These are phyloP conservation scores for Chrysolina haemoptera DNA, from an alignment of 2,888 invertebrate genomes.

Conservation along the genomic window DNA sequence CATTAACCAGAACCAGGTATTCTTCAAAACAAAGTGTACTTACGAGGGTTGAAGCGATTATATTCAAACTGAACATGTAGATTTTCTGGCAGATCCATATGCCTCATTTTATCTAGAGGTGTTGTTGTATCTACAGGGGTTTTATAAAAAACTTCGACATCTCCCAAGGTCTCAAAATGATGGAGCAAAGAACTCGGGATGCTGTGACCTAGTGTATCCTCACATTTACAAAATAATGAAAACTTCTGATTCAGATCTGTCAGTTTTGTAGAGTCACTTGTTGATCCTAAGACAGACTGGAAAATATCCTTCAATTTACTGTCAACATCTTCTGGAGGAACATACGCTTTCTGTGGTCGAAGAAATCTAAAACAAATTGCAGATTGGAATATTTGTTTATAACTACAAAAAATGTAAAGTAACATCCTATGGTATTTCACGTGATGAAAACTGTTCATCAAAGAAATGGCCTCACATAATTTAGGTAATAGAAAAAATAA, in stretches of 20 bases:
- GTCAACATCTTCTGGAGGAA: constrained; percentile 78
- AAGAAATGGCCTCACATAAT: too few relatives aligned
- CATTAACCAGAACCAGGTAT: too few relatives aligned
- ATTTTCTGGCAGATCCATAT: constrained; percentile 87
- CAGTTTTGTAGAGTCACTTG: constrained; percentile 63
- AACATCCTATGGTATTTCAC: too few relatives aligned
- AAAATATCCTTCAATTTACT: constrained; percentile 77
- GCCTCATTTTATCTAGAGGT: constrained; percentile 82
- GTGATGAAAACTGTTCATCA: too few relatives aligned
- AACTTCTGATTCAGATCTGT: constrained; percentile 76
- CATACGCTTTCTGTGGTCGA: constrained; percentile 82
- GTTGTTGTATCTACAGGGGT: constrained; percentile 80
- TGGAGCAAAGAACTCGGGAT: constrained; percentile 89
- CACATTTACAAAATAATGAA: constrained; percentile 80
- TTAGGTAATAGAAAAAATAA: too few relatives aligned
- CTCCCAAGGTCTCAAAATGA: constrained; percentile 81
- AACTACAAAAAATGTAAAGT: too few relatives aligned
- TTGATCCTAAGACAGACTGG: constrained; percentile 70
- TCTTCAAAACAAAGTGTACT: not conserved
- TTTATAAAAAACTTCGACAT: constrained; percentile 81
- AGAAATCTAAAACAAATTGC: constrained; percentile 77
- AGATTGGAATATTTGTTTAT: constrained; percentile 28
- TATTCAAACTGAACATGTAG: constrained; percentile 88
- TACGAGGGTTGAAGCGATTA: constrained; percentile 87
- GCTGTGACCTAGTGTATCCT: constrained; percentile 80